phyloP scores from a whole-genome alignment of 2,888 invertebrate genomes.

The Drosophila colorata region DNA sequence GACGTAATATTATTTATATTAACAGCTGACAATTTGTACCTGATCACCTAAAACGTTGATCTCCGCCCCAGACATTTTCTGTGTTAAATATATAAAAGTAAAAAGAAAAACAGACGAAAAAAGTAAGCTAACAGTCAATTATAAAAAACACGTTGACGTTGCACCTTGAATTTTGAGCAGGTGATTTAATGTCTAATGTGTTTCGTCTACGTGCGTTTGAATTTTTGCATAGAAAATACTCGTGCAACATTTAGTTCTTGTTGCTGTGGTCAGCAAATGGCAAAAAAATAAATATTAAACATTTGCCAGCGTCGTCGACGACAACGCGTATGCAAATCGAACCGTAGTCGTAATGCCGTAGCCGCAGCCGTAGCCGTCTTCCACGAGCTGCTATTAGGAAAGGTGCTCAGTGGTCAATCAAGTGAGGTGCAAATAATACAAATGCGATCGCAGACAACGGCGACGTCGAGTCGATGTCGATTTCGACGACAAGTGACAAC shows the following conservation, averaged over 20 bases:
- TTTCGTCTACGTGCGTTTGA: slow-evolving; percentile 33
- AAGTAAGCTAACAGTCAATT: slow-evolving; percentile 14
- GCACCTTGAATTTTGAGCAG: slow-evolving; percentile 45
- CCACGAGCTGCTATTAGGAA: slow-evolving; percentile 29
- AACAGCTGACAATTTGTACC: neutral
- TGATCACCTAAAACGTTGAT: neutral
- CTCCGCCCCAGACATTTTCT: slow-evolving; percentile 3
- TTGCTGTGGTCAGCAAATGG: slow-evolving; percentile 78
- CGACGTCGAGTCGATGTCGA: neutral
- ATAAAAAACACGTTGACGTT: slow-evolving; percentile 28
- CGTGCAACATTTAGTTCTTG: slow-evolving; percentile 57
- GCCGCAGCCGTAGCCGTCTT: neutral
- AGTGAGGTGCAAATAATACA: slow-evolving; percentile 23
- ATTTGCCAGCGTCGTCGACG: slow-evolving; percentile 33
- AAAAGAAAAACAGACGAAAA: too few species aligned
- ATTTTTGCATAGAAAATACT: slow-evolving; percentile 25
- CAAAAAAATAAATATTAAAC: slow-evolving; percentile 81
- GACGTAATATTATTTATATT: neutral
- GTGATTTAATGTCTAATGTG: slow-evolving; percentile 35
- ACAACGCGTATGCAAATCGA: slow-evolving; percentile 57
- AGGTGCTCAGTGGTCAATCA: slow-evolving; percentile 47
- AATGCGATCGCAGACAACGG: slow-evolving; percentile 15
- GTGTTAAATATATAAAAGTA: neutral
- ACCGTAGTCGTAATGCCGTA: slow-evolving; percentile 12
- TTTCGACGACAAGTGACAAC: slow-evolving; percentile 17